phyloP scores from a whole-genome alignment of 2,888 invertebrate genomes.

The Axea sp. region DNA sequence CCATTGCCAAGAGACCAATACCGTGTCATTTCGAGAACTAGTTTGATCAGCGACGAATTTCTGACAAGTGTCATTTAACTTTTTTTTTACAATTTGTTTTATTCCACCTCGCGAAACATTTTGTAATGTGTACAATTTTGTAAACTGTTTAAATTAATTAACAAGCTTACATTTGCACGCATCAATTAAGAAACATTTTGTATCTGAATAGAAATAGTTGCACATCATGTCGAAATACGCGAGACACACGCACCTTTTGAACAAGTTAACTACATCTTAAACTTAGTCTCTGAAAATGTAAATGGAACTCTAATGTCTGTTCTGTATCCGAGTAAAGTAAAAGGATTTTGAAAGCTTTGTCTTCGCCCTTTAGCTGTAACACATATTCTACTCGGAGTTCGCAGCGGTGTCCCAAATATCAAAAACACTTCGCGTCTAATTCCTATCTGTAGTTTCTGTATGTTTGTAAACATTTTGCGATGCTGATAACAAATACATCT shows the following conservation, averaged over 20 bases:
- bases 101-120: too few species aligned
- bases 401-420: constrained; percentile 20
- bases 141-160: too few species aligned
- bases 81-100: too few species aligned
- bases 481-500: too few species aligned
- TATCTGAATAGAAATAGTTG: constrained; percentile 21
- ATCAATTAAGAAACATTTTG: constrained; percentile 1
- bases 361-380: constrained; percentile 14
- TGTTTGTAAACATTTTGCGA: too few species aligned
- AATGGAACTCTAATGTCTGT: constrained; percentile 66
- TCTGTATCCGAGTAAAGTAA: constrained; percentile 47
- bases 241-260: constrained; percentile 23
- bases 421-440: constrained; percentile 2
- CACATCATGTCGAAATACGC: constrained; percentile 8
- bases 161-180: too few species aligned
- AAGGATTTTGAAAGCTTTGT: constrained; percentile 56
- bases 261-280: constrained; percentile 25
- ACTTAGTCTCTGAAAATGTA: constrained; percentile 63
- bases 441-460: too few species aligned
- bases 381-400: constrained; percentile 23
- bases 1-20: constrained; percentile 16
- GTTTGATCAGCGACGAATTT: constrained; percentile 22
- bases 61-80: not conserved
- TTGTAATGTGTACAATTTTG: too few species aligned
- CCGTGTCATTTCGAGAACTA: constrained; percentile 37